A percentile compares a stretch with the other conserved stretches of the same genome.
These are phyloP conservation scores for Drosophila basisetae DNA, from an alignment of 2,888 invertebrate species.

Conservation along the genomic window DNA sequence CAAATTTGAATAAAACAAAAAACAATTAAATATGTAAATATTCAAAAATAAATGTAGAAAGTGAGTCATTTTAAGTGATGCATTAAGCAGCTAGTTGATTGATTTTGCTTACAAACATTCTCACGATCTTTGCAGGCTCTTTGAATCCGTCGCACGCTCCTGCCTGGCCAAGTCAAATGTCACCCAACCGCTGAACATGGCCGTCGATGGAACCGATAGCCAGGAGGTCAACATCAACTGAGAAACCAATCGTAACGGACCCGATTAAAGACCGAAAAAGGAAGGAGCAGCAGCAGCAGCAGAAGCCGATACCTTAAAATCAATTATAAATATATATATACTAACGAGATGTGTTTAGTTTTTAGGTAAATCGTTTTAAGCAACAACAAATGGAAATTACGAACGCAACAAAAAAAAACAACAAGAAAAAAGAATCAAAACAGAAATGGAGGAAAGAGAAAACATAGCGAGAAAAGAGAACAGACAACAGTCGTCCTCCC, in stretches of 20 bases:
- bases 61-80: background rate
- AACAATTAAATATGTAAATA: background rate
- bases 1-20: background rate
- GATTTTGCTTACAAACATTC: conserved; percentile 18
- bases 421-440: conserved; percentile 16
- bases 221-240: conserved; percentile 83
- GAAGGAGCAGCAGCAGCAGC: conserved; percentile 30
- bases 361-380: conserved; percentile 72
- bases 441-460: conserved; percentile 5
- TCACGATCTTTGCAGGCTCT: conserved; percentile 88
- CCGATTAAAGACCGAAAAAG: conserved; percentile 22
- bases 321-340: conserved; percentile 58
- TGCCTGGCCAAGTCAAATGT: conserved; percentile 94
- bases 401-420: conserved; percentile 37
- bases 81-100: background rate
- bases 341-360: conserved; percentile 69
- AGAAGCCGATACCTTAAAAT: conserved; percentile 34
- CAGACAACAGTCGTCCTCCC: background rate
- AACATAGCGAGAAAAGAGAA: conserved; percentile 1
- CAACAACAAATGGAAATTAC: conserved; percentile 52
- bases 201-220: conserved; percentile 81
- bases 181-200: conserved; percentile 84
- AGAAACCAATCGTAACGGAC: conserved; percentile 48
- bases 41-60: background rate
- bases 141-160: conserved; percentile 98